These are phyloP conservation scores for Eupeodes corollae DNA, from an alignment of 1,140 invertebrate genomes.

Conservation along the genomic window DNA sequence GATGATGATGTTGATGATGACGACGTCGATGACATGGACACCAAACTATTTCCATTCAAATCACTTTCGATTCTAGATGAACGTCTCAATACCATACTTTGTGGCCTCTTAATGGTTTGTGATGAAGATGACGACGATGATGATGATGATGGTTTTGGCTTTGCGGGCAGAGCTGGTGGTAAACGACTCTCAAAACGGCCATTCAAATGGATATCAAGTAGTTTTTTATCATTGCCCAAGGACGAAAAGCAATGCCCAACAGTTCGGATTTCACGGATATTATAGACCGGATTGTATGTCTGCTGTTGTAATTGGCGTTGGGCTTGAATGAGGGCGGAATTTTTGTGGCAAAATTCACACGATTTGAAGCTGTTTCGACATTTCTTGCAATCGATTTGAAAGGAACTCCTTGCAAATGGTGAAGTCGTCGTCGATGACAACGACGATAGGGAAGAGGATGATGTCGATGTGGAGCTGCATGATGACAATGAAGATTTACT, in stretches of 20 bases:
- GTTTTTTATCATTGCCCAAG: constrained; percentile 34
- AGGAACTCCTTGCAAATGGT: too few relatives aligned
- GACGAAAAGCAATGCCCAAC: constrained; percentile 31
- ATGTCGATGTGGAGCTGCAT: not conserved
- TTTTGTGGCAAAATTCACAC: constrained; percentile 20
- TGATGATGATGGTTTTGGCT: not conserved
- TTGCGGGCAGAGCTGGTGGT: not conserved
- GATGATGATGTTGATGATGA: not conserved
- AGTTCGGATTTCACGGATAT: constrained; percentile 35
- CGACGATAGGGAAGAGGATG: constrained; percentile 26
- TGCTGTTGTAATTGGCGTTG: constrained; percentile 7
- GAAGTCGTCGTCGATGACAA: constrained; percentile 5
- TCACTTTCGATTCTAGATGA: constrained; percentile 6
- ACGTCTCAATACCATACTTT: too few relatives aligned
- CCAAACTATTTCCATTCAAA: constrained; percentile 17
- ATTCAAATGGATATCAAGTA: constrained; percentile 32
- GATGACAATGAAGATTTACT: too few relatives aligned
- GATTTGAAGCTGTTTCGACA: constrained; percentile 14
- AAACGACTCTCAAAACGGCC: constrained; percentile 14
- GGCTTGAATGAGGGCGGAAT: constrained; percentile 5
- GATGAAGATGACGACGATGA: too few relatives aligned
- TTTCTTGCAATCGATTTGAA: constrained; percentile 6
- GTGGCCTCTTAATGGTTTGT: too few relatives aligned
- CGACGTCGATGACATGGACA: not conserved
- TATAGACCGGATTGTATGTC: constrained; percentile 33